phyloP scores from a whole-genome alignment of 2,888 invertebrate genomes.

The Acrocyrtus sp. region DNA sequence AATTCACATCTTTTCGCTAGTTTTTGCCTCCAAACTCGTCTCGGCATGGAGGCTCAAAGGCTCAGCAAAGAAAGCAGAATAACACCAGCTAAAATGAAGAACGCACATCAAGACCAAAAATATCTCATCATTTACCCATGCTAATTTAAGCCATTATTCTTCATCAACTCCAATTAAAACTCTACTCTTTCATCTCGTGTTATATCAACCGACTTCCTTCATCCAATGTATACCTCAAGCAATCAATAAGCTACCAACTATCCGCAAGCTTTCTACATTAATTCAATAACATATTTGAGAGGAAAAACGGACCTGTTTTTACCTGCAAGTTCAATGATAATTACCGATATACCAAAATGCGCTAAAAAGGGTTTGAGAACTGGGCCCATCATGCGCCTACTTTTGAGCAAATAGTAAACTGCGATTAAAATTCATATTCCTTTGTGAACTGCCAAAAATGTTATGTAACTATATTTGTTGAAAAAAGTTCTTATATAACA shows the following conservation, averaged over 20 bases:
- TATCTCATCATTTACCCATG: not conserved
- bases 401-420: not conserved
- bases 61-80: constrained; percentile 75
- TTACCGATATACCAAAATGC: too few species aligned
- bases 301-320: not conserved
- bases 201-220: not conserved
- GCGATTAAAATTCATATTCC: constrained; percentile 16
- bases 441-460: constrained; percentile 43
- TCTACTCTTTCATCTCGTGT: not conserved
- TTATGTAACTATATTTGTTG: constrained; percentile 19
- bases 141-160: not conserved
- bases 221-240: not conserved
- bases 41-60: constrained; percentile 77
- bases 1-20: constrained; percentile 86
- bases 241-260: too few species aligned
- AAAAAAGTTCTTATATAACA: constrained; percentile 5
- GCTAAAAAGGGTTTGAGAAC: constrained; percentile 15
- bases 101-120: too few species aligned
- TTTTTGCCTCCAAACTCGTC: constrained; percentile 84
- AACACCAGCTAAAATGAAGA: constrained; percentile 22
- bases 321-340: too few species aligned
- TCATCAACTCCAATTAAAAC: not conserved
- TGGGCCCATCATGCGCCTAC: not conserved
- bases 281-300: not conserved
- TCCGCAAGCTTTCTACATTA: too few species aligned